Base-by-base conservation (phyloP, 2,113 vertebrate genomes). In the Tautogolabrus adspersus region DNA sequence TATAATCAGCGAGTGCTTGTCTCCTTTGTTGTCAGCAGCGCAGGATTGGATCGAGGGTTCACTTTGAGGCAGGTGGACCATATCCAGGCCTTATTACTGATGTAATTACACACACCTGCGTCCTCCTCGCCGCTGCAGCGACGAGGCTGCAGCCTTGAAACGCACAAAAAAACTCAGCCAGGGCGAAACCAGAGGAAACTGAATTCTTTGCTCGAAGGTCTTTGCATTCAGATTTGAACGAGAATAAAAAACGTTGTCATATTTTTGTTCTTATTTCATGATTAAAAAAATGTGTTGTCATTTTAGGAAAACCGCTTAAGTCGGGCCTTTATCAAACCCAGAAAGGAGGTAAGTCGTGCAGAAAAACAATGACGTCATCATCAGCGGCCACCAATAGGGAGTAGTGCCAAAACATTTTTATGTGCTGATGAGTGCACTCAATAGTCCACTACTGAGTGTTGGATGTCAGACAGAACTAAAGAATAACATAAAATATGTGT, bases 81-180 rank as follows among this genome's bases (percentile, higher is more conserved):
- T 88, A 85, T 92, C 93, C 93, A 94, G 89, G 79, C 78, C 87
- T 91, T 93, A 93, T 94, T 93, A 93, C 89, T 77, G 82, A 89
- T 72, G 81, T 94, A 92, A 94, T 94, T 94, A 94, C 89, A 89
- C 87, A 87, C 93, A 94, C 94, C 93, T 95, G 93, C 88, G 88
- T 75, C 86, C 77, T 86, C 72, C 58, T 83, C 75, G 63, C 80
- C 72, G 70, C 47, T 49, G 47, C 47, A 18, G 47, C 47, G 13
- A 13, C 46, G 59, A 86, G 75, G 70, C 77, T 79, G 86, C 74
- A 81, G 81, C 76, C 52, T 38, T 60, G 63, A 82, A 83, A 72
- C 72, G 51, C 47, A 7, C 8, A 34, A 34, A 49, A 87, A 88
- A 81, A 49, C 54, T 75, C 74, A 68, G 59, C 38, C 19, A 60